Evolutionary conservation across 2,113 vertebrate genomes (phyloP).

Genomic region (Pleuronectes platessa): DNA sequence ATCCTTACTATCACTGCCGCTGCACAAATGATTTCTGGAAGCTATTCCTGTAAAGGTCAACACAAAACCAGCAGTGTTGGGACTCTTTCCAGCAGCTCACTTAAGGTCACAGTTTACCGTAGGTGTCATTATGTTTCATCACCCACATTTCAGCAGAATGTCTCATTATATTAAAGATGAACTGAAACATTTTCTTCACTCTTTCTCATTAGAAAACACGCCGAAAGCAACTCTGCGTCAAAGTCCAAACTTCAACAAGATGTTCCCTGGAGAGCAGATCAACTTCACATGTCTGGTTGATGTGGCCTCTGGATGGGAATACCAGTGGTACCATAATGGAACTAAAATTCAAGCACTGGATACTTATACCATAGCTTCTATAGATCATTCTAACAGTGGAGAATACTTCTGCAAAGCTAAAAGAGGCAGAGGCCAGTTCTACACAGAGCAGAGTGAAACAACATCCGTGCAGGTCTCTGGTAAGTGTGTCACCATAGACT

Average conservation of each 20-base stretch:
- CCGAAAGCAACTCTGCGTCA: slow-evolving; percentile 3
- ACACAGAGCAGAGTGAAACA: slow-evolving; percentile 28
- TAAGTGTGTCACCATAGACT: slow-evolving; percentile 1
- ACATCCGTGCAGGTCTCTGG: slow-evolving; percentile 35
- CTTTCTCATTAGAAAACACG: slow-evolving; percentile 12
- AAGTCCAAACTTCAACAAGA: neutral
- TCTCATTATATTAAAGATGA: neutral
- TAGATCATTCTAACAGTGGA: slow-evolving; percentile 7
- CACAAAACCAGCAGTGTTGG: neutral
- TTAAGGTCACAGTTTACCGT: slow-evolving; percentile 27
- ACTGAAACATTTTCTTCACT: neutral
- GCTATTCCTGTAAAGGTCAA: slow-evolving; percentile 48
- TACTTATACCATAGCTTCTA: neutral
- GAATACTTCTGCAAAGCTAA: slow-evolving; percentile 50
- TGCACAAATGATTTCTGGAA: neutral
- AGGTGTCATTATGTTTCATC: neutral
- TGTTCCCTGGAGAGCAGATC: slow-evolving; percentile 48
- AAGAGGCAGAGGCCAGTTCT: slow-evolving; percentile 26
- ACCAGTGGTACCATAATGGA: slow-evolving; percentile 44
- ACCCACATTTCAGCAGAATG: neutral
- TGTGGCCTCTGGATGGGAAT: slow-evolving; percentile 28
- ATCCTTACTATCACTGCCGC: slow-evolving; percentile 30
- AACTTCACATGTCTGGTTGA: slow-evolving; percentile 15
- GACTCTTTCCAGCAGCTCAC: accelerated
- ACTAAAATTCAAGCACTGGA: neutral